Percentiles rank a stretch among this genome's conserved stretches.
These are phyloP conservation scores for Anguilla marmorata DNA, from an alignment of 2,797 vertebrate species.

Conservation along the genomic window DNA sequence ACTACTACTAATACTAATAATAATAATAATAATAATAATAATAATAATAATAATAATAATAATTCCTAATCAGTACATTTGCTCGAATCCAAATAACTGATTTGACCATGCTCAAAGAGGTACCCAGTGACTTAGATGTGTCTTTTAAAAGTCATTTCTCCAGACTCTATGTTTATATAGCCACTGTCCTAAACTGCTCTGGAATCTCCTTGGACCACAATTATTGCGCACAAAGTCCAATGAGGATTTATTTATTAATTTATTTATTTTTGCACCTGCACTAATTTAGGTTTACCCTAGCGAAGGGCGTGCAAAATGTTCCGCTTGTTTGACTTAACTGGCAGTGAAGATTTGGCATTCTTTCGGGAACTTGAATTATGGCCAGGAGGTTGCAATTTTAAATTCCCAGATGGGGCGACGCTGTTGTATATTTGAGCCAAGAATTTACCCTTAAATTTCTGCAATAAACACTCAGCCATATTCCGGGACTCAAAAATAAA, in stretches of 20 bases:
- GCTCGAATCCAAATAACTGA: too few relatives aligned
- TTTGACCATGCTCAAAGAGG: too few relatives aligned
- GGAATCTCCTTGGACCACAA: not conserved
- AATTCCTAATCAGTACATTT: not conserved
- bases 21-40: not conserved
- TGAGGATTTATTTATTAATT: too few relatives aligned
- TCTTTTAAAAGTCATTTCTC: too few relatives aligned
- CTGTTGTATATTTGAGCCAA: not conserved
- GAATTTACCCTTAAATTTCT: slow-evolving; percentile 2
- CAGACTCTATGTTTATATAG: too few relatives aligned
- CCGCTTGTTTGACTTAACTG: not conserved
- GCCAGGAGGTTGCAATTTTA: not conserved
- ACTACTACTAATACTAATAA: too few relatives aligned
- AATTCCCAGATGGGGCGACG: not conserved
- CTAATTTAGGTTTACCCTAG: too few relatives aligned
- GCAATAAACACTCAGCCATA: not conserved
- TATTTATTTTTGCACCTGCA: too few relatives aligned
- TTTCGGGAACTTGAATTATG: not conserved
- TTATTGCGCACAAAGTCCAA: too few relatives aligned
- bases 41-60: not conserved
- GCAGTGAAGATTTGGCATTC: not conserved
- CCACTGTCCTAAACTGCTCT: not conserved
- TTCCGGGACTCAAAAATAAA: not conserved
- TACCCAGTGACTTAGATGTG: too few relatives aligned
- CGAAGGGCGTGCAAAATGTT: not conserved